Evolutionary conservation across 2,888 invertebrate genomes (phyloP).

Genomic region (Heliothis peltigera): DNA sequence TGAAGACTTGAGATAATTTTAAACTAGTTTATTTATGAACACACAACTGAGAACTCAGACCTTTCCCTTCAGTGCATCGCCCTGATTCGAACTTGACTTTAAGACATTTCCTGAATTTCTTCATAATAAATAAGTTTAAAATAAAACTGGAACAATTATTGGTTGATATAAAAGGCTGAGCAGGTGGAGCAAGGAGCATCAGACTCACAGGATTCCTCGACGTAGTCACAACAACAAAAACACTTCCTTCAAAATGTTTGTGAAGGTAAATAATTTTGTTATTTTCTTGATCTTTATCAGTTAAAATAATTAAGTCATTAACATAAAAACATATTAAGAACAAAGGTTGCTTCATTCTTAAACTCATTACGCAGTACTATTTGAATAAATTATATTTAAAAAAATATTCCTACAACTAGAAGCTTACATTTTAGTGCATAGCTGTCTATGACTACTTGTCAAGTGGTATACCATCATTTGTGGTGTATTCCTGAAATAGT

Average conservation of each 20-base stretch:
- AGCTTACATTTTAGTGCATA: not conserved
- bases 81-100: slow-evolving; percentile 84
- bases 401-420: not conserved
- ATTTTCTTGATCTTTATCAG: slow-evolving; percentile 1
- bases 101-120: slow-evolving; percentile 84
- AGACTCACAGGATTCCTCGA: slow-evolving; percentile 73
- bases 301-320: slow-evolving; percentile 7
- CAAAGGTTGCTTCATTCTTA: slow-evolving; percentile 2
- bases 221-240: slow-evolving; percentile 77
- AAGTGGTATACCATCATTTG: not conserved
- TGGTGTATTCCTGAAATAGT: no score
- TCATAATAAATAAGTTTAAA: slow-evolving; percentile 70
- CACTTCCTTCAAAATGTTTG: slow-evolving; percentile 77
- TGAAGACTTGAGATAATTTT: slow-evolving; percentile 27
- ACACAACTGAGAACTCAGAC: slow-evolving; percentile 61
- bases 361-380: not conserved
- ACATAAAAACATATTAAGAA: not conserved
- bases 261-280: slow-evolving; percentile 75
- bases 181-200: slow-evolving; percentile 66
- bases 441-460: no score
- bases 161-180: slow-evolving; percentile 76
- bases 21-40: slow-evolving; percentile 59
- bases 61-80: slow-evolving; percentile 75
- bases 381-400: not conserved
- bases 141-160: slow-evolving; percentile 75